Base-by-base conservation (phyloP, 2,113 vertebrate genomes). In the Gymnarchus niloticus region DNA sequence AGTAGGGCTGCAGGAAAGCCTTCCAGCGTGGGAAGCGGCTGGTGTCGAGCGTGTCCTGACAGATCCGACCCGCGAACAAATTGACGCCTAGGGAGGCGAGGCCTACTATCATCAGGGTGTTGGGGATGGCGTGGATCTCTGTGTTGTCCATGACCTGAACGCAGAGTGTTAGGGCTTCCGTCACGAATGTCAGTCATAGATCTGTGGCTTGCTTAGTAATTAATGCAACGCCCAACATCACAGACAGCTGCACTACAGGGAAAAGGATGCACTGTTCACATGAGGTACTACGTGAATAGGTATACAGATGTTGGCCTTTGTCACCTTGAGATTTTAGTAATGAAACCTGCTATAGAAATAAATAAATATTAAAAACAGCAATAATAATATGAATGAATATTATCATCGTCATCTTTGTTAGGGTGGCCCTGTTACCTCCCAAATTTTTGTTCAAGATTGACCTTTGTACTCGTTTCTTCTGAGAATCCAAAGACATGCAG, bases 1-100 rank as follows among this genome's bases (percentile, higher is more conserved):
- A 95, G 86, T 94, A 93, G 1, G 95, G 96, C 86, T 95, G 93
- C 87, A 96, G 54, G 86, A 93, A 91, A 41, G 81, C 92, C 83
- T 94, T 90, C 95, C 96, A 97, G 48, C 92, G 92, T 54, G 94
- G 93, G 85, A 96, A 96, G 0, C 88, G 89, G 1, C 89, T 91
- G 0, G 93, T 92, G 6, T 96, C 94, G 87, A 96, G 88, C 28
- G 95, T 94, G 84, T 96, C 92, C 86, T 93, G 93, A 90, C 94
- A 95, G 91, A 96, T 92, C 89, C 93, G 88, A 78, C 93, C 89
- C 0, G 93, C 91, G 89, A 93, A 94, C 86, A 95, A 92, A 83
- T 96, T 96, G 85, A 94, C 94, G 76, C 92, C 94, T 91, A 96
- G 87, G 14, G 95, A 95, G 59, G 93, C 94, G 89, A 97, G 90